Percentiles rank a stretch among this genome's conserved stretches.
Evolutionary conservation across 2,113 vertebrate genomes (phyloP).

Genomic region (Bos indicus): DNA sequence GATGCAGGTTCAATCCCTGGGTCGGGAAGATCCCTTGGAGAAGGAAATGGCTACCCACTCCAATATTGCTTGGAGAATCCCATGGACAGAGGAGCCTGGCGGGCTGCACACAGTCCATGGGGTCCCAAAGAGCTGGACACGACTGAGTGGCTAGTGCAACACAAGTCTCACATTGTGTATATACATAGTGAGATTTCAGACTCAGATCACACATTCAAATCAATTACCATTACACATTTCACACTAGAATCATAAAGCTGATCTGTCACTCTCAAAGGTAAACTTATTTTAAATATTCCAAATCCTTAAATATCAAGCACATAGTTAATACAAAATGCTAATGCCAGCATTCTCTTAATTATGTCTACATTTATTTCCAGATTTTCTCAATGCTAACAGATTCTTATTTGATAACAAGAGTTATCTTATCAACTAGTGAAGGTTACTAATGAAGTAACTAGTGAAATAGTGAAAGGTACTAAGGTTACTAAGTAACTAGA

Average conservation of each 20-base stretch:
- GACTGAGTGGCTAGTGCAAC: not conserved
- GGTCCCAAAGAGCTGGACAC: not conserved
- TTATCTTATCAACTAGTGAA: not conserved
- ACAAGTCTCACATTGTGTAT: not conserved
- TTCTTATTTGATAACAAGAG: not conserved
- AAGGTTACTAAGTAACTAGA: not conserved
- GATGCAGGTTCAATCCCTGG: not conserved
- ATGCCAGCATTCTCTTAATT: not conserved
- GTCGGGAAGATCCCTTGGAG: not conserved
- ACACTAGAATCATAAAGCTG: not conserved
- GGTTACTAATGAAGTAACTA: not conserved
- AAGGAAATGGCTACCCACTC: not conserved
- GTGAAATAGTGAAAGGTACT: not conserved
- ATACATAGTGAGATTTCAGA: not conserved
- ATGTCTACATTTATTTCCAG: not conserved
- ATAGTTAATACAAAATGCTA: conserved; percentile 10
- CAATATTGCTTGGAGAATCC: not conserved
- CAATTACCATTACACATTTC: not conserved
- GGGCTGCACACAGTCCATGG: not conserved
- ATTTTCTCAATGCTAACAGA: not conserved
- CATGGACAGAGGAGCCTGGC: not conserved
- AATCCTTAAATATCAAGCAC: not conserved
- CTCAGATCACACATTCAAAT: not conserved
- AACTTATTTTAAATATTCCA: not conserved
- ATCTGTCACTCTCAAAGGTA: not conserved